These are phyloP conservation scores for Myocastor coypus DNA, from an alignment of 2,113 vertebrate genomes.

Conservation along the genomic window DNA sequence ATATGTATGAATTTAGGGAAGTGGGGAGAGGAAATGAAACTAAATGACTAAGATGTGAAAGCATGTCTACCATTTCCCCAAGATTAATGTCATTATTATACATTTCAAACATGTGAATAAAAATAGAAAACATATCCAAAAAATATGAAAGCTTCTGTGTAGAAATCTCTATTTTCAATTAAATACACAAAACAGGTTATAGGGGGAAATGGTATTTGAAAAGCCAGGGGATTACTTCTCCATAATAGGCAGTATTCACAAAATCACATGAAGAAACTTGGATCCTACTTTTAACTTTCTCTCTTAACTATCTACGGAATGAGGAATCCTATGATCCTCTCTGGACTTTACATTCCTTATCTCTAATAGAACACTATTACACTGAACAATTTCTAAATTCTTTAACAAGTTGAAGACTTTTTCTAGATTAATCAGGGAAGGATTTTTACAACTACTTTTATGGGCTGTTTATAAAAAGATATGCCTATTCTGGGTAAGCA, in stretches of 20 bases:
- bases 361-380: not conserved
- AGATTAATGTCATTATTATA: not conserved
- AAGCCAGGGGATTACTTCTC: not conserved
- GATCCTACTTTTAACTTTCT: conserved; percentile 22
- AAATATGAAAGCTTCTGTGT: not conserved
- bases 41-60: not conserved
- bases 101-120: not conserved
- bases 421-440: conserved; percentile 37
- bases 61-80: not conserved
- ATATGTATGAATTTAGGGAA: conserved; percentile 19
- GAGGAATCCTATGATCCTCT: not conserved
- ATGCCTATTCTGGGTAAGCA: conserved; percentile 35
- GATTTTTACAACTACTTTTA: too few species aligned
- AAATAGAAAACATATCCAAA: not conserved
- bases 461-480: conserved; percentile 42
- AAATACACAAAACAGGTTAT: not conserved
- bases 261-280: not conserved
- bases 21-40: not conserved
- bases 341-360: not conserved
- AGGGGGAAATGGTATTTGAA: not conserved
- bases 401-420: conserved; percentile 28
- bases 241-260: not conserved
- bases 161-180: conserved; percentile 50
- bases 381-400: not conserved
- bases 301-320: not conserved